Percentiles rank a stretch among this genome's conserved stretches.
Evolutionary conservation across 2,888 invertebrate genomes (phyloP).

Genomic region (Monopis laevigella): DNA sequence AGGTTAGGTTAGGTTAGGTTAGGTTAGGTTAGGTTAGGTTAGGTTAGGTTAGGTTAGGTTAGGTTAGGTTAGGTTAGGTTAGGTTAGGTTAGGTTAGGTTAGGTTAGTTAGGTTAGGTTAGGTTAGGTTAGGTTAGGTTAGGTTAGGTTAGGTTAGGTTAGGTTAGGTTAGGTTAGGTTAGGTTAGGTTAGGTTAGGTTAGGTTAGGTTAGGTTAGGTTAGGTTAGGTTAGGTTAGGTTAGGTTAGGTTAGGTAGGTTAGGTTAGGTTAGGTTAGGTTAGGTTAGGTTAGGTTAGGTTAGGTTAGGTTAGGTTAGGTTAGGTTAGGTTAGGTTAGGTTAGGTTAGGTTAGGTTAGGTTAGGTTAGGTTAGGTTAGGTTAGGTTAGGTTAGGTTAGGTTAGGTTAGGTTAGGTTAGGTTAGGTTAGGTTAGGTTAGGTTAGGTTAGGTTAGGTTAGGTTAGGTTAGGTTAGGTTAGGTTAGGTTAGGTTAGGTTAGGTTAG

Average conservation of each 20-base stretch:
- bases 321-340: conserved; percentile 8
- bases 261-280: neutral
- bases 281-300: conserved; percentile 13
- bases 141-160: conserved; percentile 15
- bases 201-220: conserved; percentile 17
- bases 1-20: conserved; percentile 17
- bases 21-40: conserved; percentile 18
- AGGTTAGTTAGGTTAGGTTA: conserved; percentile 12
- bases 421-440: conserved; percentile 21
- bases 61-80: conserved; percentile 17
- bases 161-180: conserved; percentile 14
- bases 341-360: conserved; percentile 12
- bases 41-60: conserved; percentile 17
- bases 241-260: conserved; percentile 10
- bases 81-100: conserved; percentile 16
- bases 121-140: conserved; percentile 10
- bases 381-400: conserved; percentile 17
- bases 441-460: conserved; percentile 22
- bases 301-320: conserved; percentile 6
- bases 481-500: conserved; percentile 15
- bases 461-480: conserved; percentile 14
- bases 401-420: conserved; percentile 14
- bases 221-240: conserved; percentile 18
- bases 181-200: conserved; percentile 15
- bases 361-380: conserved; percentile 17